phyloP scores from a whole-genome alignment of 2,797 vertebrate species.

The Echiichthys vipera region DNA sequence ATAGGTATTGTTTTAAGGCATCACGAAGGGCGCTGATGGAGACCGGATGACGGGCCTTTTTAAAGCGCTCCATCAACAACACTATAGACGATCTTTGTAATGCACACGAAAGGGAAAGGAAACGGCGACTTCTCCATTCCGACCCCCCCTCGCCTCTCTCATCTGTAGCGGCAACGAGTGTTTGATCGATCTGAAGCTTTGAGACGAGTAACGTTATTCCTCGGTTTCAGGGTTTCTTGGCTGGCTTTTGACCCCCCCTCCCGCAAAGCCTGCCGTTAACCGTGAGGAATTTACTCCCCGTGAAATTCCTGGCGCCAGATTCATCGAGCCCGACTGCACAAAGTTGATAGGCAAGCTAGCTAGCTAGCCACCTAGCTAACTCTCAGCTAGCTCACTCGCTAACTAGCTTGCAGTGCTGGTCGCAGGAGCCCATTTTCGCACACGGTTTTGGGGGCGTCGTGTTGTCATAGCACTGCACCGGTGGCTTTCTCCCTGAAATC shows the following conservation, averaged over 20 bases:
- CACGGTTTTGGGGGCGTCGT: constrained; percentile 34
- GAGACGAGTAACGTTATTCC: constrained; percentile 38
- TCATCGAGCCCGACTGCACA: constrained; percentile 65
- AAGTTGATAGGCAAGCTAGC: constrained; percentile 76
- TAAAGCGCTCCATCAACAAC: background rate
- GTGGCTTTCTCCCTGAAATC: constrained; percentile 1
- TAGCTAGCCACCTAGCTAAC: constrained; percentile 70
- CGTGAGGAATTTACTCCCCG: constrained; percentile 33
- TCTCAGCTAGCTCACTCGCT: constrained; percentile 58
- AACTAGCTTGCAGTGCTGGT: constrained; percentile 68
- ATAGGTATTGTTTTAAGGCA: too few species aligned
- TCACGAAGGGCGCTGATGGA: too few species aligned
- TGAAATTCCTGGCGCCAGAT: constrained; percentile 59
- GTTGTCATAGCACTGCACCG: constrained; percentile 3
- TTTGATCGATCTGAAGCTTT: constrained; percentile 61
- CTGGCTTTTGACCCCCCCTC: constrained; percentile 7
- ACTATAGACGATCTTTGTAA: constrained; percentile 65
- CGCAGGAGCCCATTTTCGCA: constrained; percentile 28
- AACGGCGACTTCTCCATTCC: constrained; percentile 78
- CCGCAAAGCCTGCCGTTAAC: constrained; percentile 20
- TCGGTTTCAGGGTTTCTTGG: constrained; percentile 29
- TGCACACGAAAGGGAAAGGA: constrained; percentile 82
- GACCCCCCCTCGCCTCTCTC: constrained; percentile 39
- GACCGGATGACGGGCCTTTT: background rate
- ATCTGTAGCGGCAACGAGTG: constrained; percentile 63